phyloP scores from a whole-genome alignment of 2,113 vertebrate species.

The Cebidichthys violaceus region DNA sequence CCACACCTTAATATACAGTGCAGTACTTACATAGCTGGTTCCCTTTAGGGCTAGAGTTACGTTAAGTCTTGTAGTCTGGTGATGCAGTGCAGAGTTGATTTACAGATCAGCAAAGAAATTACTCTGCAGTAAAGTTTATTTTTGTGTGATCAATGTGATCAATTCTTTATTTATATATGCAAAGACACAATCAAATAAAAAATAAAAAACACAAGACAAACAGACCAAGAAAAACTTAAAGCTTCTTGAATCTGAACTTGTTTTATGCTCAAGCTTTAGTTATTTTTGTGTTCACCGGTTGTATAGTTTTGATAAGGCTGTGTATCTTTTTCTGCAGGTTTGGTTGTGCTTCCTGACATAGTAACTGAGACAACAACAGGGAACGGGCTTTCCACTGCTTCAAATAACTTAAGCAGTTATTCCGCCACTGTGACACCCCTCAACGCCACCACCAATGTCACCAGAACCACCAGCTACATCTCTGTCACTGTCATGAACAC shows the following conservation, averaged over 20 bases:
- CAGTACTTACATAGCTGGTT: not conserved
- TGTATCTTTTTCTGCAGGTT: constrained; percentile 41
- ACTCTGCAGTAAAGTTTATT: not conserved
- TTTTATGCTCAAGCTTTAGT: not conserved
- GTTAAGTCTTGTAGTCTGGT: not conserved
- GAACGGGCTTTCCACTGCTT: rapidly evolving
- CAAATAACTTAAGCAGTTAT: rapidly evolving
- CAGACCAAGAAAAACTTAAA: not conserved
- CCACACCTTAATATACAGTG: constrained; percentile 22
- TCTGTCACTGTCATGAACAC: rapidly evolving
- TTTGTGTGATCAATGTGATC: not conserved
- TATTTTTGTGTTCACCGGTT: not conserved
- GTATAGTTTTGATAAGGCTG: not conserved
- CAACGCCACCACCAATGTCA: rapidly evolving
- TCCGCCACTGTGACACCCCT: rapidly evolving
- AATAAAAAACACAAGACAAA: not conserved
- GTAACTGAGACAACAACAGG: rapidly evolving
- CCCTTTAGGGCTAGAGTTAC: not conserved
- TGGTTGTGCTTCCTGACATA: constrained; percentile 14
- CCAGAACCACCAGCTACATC: rapidly evolving
- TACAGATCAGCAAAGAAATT: not conserved
- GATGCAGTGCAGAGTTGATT: not conserved
- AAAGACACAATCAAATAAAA: not conserved
- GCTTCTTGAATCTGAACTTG: not conserved
- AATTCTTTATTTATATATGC: not conserved